Evolutionary conservation across 2,797 vertebrate species (phyloP).

Genomic region (Cottoperca gobio): DNA sequence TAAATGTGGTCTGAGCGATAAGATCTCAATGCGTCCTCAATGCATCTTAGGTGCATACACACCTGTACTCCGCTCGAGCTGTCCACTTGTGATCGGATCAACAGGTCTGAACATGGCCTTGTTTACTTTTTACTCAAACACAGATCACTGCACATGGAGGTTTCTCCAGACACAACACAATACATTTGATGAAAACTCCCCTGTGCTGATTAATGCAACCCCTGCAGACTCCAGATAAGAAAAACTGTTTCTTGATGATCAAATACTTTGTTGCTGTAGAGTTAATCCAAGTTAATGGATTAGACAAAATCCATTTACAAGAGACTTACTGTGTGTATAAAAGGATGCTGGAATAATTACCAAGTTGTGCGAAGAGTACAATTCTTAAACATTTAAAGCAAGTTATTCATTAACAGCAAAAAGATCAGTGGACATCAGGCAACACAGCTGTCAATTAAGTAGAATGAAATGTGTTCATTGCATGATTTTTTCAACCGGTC

Average conservation of each 20-base stretch:
- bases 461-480: neutral
- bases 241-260: neutral
- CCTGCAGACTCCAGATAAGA: neutral
- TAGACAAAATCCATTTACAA: constrained; percentile 7
- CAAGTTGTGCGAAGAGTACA: neutral
- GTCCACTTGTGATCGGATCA: too few relatives aligned
- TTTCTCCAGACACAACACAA: constrained; percentile 3
- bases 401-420: constrained; percentile 27
- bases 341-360: constrained; percentile 7
- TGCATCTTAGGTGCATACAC: too few relatives aligned
- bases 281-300: constrained; percentile 16
- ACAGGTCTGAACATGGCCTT: neutral
- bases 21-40: too few relatives aligned
- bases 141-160: constrained; percentile 29
- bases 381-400: constrained; percentile 5
- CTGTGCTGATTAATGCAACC: constrained; percentile 16
- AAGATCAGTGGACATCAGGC: neutral
- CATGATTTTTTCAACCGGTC: neutral
- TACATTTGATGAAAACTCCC: constrained; percentile 20
- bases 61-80: too few relatives aligned
- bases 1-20: too few relatives aligned
- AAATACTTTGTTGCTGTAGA: constrained; percentile 3
- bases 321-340: constrained; percentile 1
- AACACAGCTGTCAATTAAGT: neutral
- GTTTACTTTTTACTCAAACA: constrained; percentile 52